These are phyloP conservation scores for Coregonus ussuriensis DNA, from an alignment of 2,797 vertebrate species.

Conservation along the genomic window DNA sequence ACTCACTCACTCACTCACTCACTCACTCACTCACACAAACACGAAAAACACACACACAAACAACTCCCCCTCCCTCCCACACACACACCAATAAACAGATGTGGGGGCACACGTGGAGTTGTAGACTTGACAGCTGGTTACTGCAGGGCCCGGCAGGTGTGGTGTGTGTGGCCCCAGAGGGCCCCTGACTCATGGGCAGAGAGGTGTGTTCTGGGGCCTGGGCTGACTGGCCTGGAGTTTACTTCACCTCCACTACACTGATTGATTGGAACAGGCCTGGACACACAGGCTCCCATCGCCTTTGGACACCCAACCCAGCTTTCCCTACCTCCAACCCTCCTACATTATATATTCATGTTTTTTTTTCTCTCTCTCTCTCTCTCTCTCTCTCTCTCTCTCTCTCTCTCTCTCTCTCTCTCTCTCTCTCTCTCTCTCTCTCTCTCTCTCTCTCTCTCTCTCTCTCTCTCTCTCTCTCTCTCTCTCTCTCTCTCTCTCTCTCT, in stretches of 20 bases:
- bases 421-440: no score
- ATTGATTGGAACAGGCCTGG: conserved; percentile 73
- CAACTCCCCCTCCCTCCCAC: conserved; percentile 26
- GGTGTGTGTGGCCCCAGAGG: conserved; percentile 69
- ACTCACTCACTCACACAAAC: neutral
- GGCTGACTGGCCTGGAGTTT: conserved; percentile 68
- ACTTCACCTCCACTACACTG: conserved; percentile 74
- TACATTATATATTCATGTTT: no score
- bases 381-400: no score
- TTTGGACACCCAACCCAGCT: conserved; percentile 77
- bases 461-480: no score
- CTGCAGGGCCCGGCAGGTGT: conserved; percentile 79
- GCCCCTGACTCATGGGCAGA: conserved; percentile 75
- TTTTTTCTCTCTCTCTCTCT: no score
- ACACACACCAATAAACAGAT: conserved; percentile 61
- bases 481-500: no score
- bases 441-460: no score
- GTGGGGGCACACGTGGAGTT: conserved; percentile 70
- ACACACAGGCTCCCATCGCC: conserved; percentile 71
- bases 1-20: no score
- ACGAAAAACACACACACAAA: conserved; percentile 17
- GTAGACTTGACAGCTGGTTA: conserved; percentile 81
- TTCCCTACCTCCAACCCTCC: neutral
- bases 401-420: no score
- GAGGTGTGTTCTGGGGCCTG: conserved; percentile 50